phyloP scores from a whole-genome alignment of 1,140 invertebrate genomes.

The Drosophila nebulosa region DNA sequence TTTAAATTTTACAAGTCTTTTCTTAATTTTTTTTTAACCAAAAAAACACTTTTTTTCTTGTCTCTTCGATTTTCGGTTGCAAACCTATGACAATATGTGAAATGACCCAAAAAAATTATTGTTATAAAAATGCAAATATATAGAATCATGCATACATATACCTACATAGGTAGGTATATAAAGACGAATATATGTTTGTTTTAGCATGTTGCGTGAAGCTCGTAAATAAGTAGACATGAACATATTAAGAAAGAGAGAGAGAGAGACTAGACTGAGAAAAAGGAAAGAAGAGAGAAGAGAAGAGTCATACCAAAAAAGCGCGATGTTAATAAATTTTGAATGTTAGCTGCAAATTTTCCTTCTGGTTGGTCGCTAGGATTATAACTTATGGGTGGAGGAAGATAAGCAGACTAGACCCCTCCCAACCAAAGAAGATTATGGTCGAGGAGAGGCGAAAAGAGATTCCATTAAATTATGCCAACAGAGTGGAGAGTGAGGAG shows the following conservation, averaged over 20 bases:
- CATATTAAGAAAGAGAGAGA: neutral
- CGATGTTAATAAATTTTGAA: conserved; percentile 59
- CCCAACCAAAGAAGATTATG: neutral
- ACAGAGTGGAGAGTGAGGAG: conserved; percentile 25
- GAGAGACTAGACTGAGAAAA: neutral
- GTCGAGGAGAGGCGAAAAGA: neutral
- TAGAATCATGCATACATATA: conserved; percentile 16
- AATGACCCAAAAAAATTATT: neutral
- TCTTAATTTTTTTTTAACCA: no score
- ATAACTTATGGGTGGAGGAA: conserved; percentile 44
- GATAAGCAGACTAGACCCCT: neutral
- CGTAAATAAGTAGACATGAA: conserved; percentile 58
- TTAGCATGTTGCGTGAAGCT: conserved; percentile 27
- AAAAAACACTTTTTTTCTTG: no score
- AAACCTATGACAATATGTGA: neutral
- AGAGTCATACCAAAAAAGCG: neutral
- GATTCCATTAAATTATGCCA: conserved; percentile 33
- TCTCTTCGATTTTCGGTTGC: neutral
- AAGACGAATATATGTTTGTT: conserved; percentile 1
- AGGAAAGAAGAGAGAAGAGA: no score
- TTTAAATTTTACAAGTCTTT: no score
- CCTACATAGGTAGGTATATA: no score
- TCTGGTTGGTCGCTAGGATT: conserved; percentile 44
- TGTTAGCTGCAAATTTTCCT: conserved; percentile 51
- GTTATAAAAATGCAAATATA: conserved; percentile 19